These are phyloP conservation scores for Halcyon malimbica DNA, from an alignment of 2,113 vertebrate species.

Conservation along the genomic window DNA sequence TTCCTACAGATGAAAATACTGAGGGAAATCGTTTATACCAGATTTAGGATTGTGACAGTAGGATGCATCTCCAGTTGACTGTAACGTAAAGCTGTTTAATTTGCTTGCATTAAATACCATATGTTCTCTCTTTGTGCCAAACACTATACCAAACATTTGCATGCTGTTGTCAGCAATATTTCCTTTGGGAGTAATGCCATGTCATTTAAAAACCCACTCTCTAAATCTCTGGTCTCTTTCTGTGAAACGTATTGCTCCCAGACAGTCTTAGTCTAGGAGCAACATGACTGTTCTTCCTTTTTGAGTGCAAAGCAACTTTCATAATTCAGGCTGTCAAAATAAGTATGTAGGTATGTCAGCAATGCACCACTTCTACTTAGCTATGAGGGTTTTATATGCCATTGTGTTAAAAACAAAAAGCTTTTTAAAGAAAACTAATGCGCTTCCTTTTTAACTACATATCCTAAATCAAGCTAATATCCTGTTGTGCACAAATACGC, in stretches of 20 bases:
- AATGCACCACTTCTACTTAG: neutral
- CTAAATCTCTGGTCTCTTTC: neutral
- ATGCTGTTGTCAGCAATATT: neutral
- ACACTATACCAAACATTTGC: neutral
- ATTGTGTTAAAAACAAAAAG: neutral
- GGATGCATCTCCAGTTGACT: neutral
- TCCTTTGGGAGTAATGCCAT: neutral
- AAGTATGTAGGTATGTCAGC: neutral
- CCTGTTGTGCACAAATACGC: neutral
- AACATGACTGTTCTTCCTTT: neutral
- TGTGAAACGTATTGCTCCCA: neutral
- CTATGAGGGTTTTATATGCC: neutral
- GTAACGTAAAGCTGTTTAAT: neutral
- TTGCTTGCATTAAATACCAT: neutral
- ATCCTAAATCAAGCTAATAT: neutral
- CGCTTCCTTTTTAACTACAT: neutral
- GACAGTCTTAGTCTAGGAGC: neutral
- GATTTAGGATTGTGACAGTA: neutral
- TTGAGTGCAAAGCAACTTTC: neutral
- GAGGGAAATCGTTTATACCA: neutral
- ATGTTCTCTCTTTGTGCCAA: neutral
- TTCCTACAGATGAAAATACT: neutral
- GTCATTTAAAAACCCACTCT: neutral
- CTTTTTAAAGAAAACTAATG: neutral
- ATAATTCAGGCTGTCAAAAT: neutral